Evolutionary conservation across 2,797 vertebrate species (phyloP), one percentile per base, ranked within the genome.

Genomic region (Decapterus maruadsi): DNA sequence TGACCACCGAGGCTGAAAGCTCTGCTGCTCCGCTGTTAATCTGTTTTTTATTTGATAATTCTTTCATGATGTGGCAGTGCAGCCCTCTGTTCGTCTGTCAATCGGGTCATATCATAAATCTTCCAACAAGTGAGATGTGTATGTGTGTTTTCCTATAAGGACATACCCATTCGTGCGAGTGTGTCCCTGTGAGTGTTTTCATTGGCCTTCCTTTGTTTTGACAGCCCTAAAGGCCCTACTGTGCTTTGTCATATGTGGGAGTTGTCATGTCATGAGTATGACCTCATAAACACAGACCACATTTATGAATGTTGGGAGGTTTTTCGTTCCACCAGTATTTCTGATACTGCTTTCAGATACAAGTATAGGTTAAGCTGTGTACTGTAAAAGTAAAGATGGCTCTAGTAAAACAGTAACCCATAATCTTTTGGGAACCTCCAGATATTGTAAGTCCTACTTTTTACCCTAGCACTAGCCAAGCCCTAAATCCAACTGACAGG

Each of bases 191-290:
- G 48, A 56, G 65, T 92, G 90, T 92, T 91, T 91, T 85, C 20
- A 2, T 90, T 92, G 90, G 88, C 85, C 77, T 79, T 78, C 75
- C 71, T 87, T 88, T 93, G 83, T 91, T 93, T 93, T 87, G 77
- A 91, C 87, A 93, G 90, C 73, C 84, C 87, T 68, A 58, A 83
- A 81, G 66, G 67, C 82, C 87, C 88, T 90, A 87, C 85, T 91
- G 89, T 90, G 92, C 83, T 87, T 87, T 93, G 90, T 92, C 85
- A 83, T 79, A 80, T 83, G 84, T 90, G 87, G 90, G 90, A 85
- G 91, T 87, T 71, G 80, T 70, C 81, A 75, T 87, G 84, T 91
- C 83, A 83, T 6, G 62, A 80, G 50, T 65, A 54, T 81, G 83
- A 90, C 86, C 80, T 78, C 75, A 61, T 83, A 83, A 83, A 84